Evolutionary conservation across 2,113 vertebrate species (phyloP).

Genomic region (Litocranius walleri): DNA sequence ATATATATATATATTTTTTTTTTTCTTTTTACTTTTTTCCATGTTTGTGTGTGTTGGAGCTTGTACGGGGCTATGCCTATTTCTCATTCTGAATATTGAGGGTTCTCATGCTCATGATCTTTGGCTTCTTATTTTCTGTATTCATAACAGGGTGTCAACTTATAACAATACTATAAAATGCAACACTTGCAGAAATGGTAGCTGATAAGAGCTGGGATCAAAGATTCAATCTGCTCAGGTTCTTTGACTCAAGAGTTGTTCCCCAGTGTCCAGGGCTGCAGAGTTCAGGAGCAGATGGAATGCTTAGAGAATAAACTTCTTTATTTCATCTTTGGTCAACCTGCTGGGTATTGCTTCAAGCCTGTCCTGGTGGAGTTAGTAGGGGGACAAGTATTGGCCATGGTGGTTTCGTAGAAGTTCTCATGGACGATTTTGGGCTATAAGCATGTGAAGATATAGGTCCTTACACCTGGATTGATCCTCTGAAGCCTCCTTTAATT

Average conservation of each 20-base stretch:
- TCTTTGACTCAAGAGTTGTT: not conserved
- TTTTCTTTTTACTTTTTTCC: not conserved
- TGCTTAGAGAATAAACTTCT: not conserved
- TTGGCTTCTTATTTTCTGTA: not conserved
- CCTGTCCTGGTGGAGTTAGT: not conserved
- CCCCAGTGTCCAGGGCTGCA: not conserved
- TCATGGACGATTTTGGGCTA: too few relatives aligned
- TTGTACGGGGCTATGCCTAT: accelerated
- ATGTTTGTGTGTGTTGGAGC: not conserved
- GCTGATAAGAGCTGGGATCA: not conserved
- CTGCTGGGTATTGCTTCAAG: not conserved
- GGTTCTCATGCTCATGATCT: not conserved
- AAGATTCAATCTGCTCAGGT: not conserved
- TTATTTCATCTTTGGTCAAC: not conserved
- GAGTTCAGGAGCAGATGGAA: not conserved
- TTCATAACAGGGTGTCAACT: not conserved
- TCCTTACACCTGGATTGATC: not conserved
- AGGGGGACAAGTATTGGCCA: not conserved
- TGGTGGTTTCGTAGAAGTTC: not conserved
- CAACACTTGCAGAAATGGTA: not conserved
- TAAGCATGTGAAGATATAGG: not conserved
- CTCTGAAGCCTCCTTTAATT: not conserved
- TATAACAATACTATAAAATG: not conserved
- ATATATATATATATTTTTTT: not conserved
- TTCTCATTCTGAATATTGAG: not conserved